Evolutionary conservation across 2,797 vertebrate species (phyloP).

Genomic region (Sebastes oblongus): DNA sequence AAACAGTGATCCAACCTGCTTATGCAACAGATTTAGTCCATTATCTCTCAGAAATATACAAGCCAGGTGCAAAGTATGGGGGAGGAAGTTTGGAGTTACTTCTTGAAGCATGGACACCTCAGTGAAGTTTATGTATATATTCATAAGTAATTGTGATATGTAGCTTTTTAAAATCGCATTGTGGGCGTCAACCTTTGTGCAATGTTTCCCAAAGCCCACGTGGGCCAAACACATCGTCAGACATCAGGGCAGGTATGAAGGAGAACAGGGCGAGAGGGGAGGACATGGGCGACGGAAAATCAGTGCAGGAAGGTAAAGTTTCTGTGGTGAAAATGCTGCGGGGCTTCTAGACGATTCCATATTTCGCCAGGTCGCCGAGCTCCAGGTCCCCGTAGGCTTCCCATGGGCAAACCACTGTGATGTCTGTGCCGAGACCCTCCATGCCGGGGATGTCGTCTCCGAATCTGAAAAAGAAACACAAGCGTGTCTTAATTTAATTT

Average conservation of each 20-base stretch:
- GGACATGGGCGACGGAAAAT: not conserved
- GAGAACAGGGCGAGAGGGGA: not conserved
- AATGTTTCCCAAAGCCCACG: not conserved
- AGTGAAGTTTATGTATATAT: not conserved
- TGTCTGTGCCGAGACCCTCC: slow-evolving; percentile 84
- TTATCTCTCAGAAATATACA: not conserved
- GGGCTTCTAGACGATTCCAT: slow-evolving; percentile 75
- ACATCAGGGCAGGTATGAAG: not conserved
- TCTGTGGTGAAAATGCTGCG: not conserved
- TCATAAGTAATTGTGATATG: not conserved
- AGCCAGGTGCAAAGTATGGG: not conserved
- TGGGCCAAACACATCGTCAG: not conserved
- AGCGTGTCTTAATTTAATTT: not conserved
- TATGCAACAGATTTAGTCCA: not conserved
- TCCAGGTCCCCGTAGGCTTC: slow-evolving; percentile 86
- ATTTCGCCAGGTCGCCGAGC: slow-evolving; percentile 84
- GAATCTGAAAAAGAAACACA: slow-evolving; percentile 77
- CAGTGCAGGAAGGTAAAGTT: not conserved
- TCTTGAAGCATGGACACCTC: not conserved
- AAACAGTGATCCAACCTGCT: not conserved
- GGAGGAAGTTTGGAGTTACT: not conserved
- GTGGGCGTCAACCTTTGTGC: not conserved
- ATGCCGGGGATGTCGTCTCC: slow-evolving; percentile 91
- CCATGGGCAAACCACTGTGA: slow-evolving; percentile 85
- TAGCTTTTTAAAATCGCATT: not conserved